Base-by-base conservation (phyloP, 2,888 invertebrate species). In the Boloria selene region DNA sequence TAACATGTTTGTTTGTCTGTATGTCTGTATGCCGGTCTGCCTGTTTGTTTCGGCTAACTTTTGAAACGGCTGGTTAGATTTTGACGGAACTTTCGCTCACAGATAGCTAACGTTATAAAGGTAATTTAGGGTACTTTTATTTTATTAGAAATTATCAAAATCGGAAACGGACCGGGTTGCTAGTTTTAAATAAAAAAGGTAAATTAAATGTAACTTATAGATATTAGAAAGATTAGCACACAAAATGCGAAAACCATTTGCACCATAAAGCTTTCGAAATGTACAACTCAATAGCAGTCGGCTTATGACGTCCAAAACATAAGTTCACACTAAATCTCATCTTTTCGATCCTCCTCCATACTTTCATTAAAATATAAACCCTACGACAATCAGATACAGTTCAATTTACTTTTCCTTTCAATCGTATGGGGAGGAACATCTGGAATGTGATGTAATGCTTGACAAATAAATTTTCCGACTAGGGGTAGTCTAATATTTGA, bases 231-330 rank as follows among this genome's bases (percentile, higher is more conserved):
- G 31, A 14, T 17, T 16, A 58, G 26, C 45, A 58, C 26, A 26
- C 45, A 16, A 64, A 64, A 56, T 45, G 56, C 31, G 60, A 60
- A 68, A 68, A 61, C 65, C 67, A 65, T 68, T 70, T 64, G 60
- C 65, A 61, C 44, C 44, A 42, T 38, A 61, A 64, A 65, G 69
- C 58, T 68, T 66, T 69, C 63, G 58, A 77, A 76, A 74, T 74
- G 77, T 70, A 75, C 76, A 75, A 70, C 73, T 68, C 67, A 72
- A 69, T 74, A 67, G 74, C 82, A 85, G 85, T 83, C 85, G 79
- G 86, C 86, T 88, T 85, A 86, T 78, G 77, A 81, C 79, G 79
- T 85, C 80, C 70, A 73, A 78, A 83, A 82, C 84, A 84, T 81
- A 80, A 76, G 78, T 79, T 79, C 78, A 74, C 78, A 73, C 77